These are phyloP conservation scores for Heterocephalus glaber DNA, from an alignment of 2,113 vertebrate genomes.

Conservation along the genomic window DNA sequence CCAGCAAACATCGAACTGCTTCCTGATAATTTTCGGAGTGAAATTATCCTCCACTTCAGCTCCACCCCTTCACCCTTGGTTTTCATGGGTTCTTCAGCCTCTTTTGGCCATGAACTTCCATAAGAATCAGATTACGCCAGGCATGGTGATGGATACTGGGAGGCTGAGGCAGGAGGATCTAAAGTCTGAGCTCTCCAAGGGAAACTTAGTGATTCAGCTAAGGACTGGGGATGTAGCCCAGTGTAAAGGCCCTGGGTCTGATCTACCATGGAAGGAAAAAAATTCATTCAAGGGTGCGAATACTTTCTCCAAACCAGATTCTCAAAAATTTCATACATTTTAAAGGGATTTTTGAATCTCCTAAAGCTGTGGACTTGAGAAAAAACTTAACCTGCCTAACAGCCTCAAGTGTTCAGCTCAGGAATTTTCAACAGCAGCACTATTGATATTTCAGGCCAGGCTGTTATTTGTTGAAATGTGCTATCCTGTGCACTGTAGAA, in stretches of 20 bases:
- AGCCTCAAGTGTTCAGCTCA: not conserved
- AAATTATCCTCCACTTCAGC: not conserved
- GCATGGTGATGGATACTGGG: not conserved
- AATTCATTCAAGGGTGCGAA: not conserved
- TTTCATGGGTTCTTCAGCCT: not conserved
- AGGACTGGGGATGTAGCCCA: not conserved
- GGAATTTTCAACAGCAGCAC: not conserved
- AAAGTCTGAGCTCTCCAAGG: not conserved
- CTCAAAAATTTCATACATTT: not conserved
- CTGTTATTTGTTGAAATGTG: not conserved
- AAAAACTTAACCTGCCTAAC: not conserved
- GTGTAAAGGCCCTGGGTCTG: not conserved
- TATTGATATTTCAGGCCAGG: not conserved
- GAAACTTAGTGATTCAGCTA: not conserved
- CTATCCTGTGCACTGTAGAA: not conserved
- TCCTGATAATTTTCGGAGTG: not conserved
- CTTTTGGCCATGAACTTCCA: not conserved
- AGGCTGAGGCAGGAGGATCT: not conserved
- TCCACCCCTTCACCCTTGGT: not conserved
- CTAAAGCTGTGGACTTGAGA: not conserved
- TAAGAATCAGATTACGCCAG: not conserved
- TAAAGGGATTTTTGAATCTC: not conserved
- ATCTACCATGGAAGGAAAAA: fast-evolving
- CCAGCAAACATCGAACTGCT: not conserved
- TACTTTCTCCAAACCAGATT: not conserved